Conservation (phyloP, 2,888 invertebrate genomes). For the Lasioglossum marginatum region DNA sequence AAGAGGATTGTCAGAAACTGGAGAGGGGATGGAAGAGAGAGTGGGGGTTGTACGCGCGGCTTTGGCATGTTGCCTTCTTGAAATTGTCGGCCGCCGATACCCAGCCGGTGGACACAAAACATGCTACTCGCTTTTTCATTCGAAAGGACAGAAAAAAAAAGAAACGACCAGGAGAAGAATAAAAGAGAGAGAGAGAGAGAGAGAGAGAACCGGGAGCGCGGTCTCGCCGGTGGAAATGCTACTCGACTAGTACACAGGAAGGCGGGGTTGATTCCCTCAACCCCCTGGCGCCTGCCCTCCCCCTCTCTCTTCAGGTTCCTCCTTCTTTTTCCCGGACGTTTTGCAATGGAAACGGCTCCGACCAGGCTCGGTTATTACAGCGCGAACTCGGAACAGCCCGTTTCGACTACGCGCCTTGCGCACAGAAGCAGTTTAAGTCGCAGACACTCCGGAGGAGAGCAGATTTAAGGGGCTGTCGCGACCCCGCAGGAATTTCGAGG, state of each 20-base stretch:
- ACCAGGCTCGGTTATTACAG: conserved; percentile 65
- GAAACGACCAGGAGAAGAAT: background rate
- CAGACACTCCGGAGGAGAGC: conserved; percentile 9
- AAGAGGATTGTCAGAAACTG: background rate
- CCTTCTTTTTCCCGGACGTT: conserved; percentile 54
- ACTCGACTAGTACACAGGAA: conserved; percentile 55
- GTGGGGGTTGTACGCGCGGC: conserved; percentile 50
- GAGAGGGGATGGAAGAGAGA: background rate
- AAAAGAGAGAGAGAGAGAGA: background rate
- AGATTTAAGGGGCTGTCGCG: conserved; percentile 54
- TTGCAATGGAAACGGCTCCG: conserved; percentile 68
- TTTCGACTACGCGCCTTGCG: conserved; percentile 49
- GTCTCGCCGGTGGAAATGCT: conserved; percentile 65
- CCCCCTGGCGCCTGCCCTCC: conserved; percentile 18
- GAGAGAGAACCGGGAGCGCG: conserved; percentile 45
- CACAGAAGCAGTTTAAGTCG: conserved; percentile 58
- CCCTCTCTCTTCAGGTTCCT: conserved; percentile 18
- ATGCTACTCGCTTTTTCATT: conserved; percentile 61
- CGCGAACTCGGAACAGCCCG: conserved; percentile 59
- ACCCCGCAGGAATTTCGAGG: conserved; percentile 38
- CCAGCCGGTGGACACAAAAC: conserved; percentile 60
- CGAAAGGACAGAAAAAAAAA: conserved; percentile 43
- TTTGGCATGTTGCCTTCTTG: conserved; percentile 70
- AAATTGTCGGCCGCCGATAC: conserved; percentile 67
- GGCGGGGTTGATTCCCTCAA: conserved; percentile 45